A percentile compares a stretch with the other conserved stretches of the same genome.
These are phyloP conservation scores for Takifugu ocellatus DNA, from an alignment of 2,797 vertebrate genomes.

Conservation along the genomic window DNA sequence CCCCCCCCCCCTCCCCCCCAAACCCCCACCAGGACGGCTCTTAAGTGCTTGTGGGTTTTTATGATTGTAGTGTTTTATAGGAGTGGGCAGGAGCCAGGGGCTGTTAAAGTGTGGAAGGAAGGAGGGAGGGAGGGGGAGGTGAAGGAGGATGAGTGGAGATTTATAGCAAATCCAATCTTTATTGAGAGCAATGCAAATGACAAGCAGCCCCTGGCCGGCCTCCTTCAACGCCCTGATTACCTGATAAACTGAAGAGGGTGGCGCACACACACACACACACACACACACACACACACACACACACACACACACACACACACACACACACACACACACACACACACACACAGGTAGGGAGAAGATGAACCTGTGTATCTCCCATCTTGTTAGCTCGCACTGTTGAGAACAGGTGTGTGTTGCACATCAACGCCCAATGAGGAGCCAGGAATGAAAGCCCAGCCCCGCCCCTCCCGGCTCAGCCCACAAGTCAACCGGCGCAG, in stretches of 20 bases:
- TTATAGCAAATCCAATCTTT: constrained; percentile 83
- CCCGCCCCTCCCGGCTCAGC: constrained; percentile 7
- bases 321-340: too few relatives aligned
- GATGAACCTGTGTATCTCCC: neutral
- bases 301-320: too few relatives aligned
- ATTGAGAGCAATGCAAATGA: constrained; percentile 73
- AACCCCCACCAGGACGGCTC: constrained; percentile 70
- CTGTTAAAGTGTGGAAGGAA: constrained; percentile 75
- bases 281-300: too few relatives aligned
- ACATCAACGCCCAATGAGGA: constrained; percentile 9
- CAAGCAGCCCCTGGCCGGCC: constrained; percentile 46
- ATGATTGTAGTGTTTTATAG: constrained; percentile 85
- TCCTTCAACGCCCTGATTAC: constrained; percentile 43
- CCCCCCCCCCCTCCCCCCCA: constrained; percentile 9
- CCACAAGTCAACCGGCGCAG: constrained; percentile 47
- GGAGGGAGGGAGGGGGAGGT: constrained; percentile 28
- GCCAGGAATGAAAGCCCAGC: constrained; percentile 19
- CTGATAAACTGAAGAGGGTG: constrained; percentile 45
- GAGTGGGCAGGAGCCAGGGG: constrained; percentile 76
- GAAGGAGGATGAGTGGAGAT: constrained; percentile 60
- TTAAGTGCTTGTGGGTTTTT: constrained; percentile 87
- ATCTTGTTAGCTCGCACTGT: constrained; percentile 24
- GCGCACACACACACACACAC: too few relatives aligned
- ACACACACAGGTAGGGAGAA: too few relatives aligned
- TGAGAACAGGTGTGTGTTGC: constrained; percentile 10